phyloP scores from a whole-genome alignment of 2,797 vertebrate species.

The Microctenopoma stevenorrisi region DNA sequence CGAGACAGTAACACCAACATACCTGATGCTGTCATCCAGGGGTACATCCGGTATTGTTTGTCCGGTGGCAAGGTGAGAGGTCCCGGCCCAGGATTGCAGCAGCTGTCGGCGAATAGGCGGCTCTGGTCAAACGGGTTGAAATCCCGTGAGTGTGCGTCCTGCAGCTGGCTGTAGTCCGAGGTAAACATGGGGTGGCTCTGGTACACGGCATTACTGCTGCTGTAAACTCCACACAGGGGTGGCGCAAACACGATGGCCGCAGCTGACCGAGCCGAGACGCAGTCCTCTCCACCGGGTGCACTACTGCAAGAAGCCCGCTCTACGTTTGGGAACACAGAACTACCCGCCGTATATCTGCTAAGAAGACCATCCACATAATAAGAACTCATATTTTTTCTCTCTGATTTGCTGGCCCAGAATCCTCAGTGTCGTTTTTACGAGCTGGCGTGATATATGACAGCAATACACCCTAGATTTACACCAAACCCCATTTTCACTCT shows the following conservation, averaged over 20 bases:
- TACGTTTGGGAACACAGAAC: conserved; percentile 89
- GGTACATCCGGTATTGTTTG: conserved; percentile 90
- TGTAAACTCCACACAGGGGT: conserved; percentile 88
- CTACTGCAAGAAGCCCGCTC: conserved; percentile 89
- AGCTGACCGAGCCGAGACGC: conserved; percentile 85
- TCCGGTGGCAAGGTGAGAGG: conserved; percentile 86
- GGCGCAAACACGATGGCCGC: conserved; percentile 82
- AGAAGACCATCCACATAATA: conserved; percentile 95
- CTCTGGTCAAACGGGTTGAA: conserved; percentile 90
- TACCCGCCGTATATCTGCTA: conserved; percentile 91
- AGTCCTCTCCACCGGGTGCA: conserved; percentile 87
- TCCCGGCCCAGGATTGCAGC: conserved; percentile 87
- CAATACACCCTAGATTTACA: conserved; percentile 98
- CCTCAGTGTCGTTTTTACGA: conserved; percentile 99
- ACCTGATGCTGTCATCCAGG: conserved; percentile 95
- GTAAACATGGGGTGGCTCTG: conserved; percentile 82
- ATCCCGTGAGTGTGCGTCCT: conserved; percentile 86
- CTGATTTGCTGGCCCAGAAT: conserved; percentile 98
- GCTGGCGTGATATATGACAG: conserved; percentile 97
- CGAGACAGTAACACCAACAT: conserved; percentile 26
- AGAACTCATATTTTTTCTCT: conserved; percentile 95
- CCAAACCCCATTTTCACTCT: conserved; percentile 95
- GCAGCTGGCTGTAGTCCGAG: conserved; percentile 85
- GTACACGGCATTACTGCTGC: conserved; percentile 87
- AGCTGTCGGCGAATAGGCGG: conserved; percentile 89